phyloP scores from a whole-genome alignment of 2,113 vertebrate genomes.

The Rhadina sibilatrix region DNA sequence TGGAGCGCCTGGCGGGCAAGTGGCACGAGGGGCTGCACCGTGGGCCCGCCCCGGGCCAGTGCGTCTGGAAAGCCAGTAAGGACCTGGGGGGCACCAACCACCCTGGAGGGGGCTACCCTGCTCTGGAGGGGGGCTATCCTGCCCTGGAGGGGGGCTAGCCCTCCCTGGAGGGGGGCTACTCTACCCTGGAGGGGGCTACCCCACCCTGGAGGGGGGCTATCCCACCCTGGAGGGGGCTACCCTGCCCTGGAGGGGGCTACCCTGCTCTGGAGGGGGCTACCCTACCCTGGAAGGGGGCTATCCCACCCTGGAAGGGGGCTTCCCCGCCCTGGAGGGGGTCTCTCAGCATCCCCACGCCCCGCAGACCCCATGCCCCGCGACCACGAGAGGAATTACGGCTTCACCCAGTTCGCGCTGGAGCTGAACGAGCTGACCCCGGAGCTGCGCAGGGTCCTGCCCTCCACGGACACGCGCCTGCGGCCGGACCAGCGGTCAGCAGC shows the following conservation, averaged over 20 bases:
- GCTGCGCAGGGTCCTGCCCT: slow-evolving; percentile 78
- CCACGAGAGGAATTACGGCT: slow-evolving; percentile 81
- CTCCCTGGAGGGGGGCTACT: no score
- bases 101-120: background rate
- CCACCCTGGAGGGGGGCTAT: no score
- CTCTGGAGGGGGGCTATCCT: no score
- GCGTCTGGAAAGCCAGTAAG: slow-evolving; percentile 93
- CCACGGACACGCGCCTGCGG: slow-evolving; percentile 86
- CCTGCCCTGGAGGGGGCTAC: no score
- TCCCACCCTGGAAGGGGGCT: no score
- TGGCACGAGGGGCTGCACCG: slow-evolving; percentile 92
- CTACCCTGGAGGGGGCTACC: no score
- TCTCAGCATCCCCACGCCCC: background rate
- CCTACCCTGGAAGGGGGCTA: no score
- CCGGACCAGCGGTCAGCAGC: slow-evolving; percentile 87
- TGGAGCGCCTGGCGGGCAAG: slow-evolving; percentile 87
- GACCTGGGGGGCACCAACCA: background rate
- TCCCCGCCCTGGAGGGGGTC: background rate
- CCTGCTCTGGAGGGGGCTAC: no score
- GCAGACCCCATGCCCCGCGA: slow-evolving; percentile 86
- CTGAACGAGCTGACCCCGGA: slow-evolving; percentile 86
- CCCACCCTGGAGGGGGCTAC: no score
- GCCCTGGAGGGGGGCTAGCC: no score
- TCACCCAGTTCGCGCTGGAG: slow-evolving; percentile 88
- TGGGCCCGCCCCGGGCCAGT: slow-evolving; percentile 78